Conservation (phyloP, 30 jellyfish, hydroid and myxozoan genomes). For the Hydractinia echinata region DNA sequence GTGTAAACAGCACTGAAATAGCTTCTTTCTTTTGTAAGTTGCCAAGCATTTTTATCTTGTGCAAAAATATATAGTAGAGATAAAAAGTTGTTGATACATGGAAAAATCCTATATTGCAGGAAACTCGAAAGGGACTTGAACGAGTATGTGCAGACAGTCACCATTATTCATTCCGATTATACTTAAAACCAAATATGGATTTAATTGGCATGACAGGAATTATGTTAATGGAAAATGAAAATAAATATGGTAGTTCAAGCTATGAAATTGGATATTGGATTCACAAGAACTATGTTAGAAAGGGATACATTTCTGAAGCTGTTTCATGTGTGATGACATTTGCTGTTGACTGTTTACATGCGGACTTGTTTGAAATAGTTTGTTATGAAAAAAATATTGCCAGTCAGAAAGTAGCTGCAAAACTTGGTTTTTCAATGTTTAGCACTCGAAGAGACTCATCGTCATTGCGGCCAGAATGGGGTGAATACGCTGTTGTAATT, state of each 20-base stretch:
- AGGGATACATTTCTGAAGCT: constrained; percentile 27
- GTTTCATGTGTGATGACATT: background rate
- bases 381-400: constrained; percentile 22
- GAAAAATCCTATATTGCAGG: background rate
- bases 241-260: background rate
- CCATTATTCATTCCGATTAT: constrained; percentile 30
- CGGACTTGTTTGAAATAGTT: background rate
- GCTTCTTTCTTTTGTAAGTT: too few relatives aligned
- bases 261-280: constrained; percentile 40
- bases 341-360: constrained; percentile 11
- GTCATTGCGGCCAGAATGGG: background rate
- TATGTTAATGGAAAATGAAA: background rate
- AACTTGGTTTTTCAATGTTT: constrained; percentile 12
- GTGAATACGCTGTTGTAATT: background rate
- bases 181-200: background rate
- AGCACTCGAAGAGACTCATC: background rate
- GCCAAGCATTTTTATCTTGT: too few relatives aligned
- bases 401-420: constrained; percentile 24
- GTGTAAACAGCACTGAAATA: too few relatives aligned
- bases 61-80: too few relatives aligned
- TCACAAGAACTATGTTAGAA: constrained; percentile 25
- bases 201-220: constrained; percentile 21
- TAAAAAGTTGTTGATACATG: too few relatives aligned
- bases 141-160: background rate
- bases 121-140: constrained; percentile 1